These are phyloP conservation scores for Chionomys nivalis DNA, from an alignment of 2,113 vertebrate genomes.

Conservation along the genomic window DNA sequence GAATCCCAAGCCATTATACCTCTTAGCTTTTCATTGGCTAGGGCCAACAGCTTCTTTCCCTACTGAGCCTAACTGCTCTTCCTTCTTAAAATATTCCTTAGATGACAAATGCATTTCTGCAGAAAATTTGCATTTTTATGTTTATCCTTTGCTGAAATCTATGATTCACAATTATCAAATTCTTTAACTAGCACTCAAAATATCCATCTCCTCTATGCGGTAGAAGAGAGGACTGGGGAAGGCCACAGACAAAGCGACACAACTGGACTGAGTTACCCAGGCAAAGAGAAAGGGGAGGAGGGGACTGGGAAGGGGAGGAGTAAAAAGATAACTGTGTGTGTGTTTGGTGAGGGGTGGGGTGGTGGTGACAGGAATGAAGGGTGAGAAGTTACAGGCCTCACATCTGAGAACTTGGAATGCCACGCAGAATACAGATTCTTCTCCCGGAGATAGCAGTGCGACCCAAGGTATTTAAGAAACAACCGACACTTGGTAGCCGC, in stretches of 20 bases:
- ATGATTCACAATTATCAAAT: constrained; percentile 1
- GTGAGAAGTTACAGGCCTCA: constrained; percentile 67
- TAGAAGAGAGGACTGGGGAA: background rate
- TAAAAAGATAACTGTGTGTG: constrained; percentile 35
- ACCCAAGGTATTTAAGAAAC: background rate
- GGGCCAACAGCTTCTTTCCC: background rate
- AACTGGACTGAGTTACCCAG: constrained; percentile 27
- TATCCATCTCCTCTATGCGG: background rate
- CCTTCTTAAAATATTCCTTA: background rate
- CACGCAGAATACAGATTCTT: background rate
- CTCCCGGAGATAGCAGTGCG: background rate
- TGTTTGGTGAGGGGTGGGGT: background rate
- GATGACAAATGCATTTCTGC: background rate
- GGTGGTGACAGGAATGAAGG: background rate
- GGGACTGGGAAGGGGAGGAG: background rate
- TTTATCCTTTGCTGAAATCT: background rate
- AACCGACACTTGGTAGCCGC: background rate
- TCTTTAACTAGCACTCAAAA: constrained; percentile 9
- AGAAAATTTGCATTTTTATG: constrained; percentile 11
- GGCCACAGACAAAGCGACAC: background rate
- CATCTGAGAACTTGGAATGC: constrained; percentile 53
- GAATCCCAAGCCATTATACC: background rate
- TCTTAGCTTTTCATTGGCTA: background rate
- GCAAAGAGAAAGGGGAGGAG: background rate
- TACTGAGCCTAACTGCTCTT: background rate